Percentiles rank a stretch among this genome's conserved stretches.
Conservation (phyloP, 2,888 invertebrate genomes). For the Lepeophtheirus nordmannii region DNA sequence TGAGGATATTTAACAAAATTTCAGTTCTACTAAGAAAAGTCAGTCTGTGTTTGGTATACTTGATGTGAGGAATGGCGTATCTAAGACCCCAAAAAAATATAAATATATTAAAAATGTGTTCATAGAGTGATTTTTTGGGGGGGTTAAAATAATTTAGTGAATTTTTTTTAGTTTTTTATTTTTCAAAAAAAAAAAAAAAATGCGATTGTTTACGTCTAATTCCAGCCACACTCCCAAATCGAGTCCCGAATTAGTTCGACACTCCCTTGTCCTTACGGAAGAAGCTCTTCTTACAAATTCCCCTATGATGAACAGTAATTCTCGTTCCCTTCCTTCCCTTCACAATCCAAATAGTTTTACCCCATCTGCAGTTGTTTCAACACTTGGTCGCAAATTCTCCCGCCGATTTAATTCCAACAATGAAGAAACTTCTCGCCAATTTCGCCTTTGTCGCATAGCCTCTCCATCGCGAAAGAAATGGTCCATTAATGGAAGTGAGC, state of each 20-base stretch:
- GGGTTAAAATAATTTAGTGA: too few relatives aligned
- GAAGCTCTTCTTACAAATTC: background rate
- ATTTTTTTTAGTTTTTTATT: background rate
- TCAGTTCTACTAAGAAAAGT: too few relatives aligned
- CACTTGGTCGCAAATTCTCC: slow-evolving; percentile 17
- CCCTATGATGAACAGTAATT: slow-evolving; percentile 1
- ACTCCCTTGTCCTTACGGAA: slow-evolving; percentile 4
- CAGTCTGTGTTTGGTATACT: too few relatives aligned
- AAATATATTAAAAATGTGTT: too few relatives aligned
- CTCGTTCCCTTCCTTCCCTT: background rate
- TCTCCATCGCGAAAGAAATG: slow-evolving; percentile 16
- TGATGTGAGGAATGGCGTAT: too few relatives aligned
- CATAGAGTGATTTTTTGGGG: too few relatives aligned
- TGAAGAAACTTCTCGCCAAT: background rate
- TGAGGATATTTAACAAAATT: too few relatives aligned
- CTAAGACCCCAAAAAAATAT: too few relatives aligned
- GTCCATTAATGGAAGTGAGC: background rate
- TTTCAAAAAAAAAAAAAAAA: background rate
- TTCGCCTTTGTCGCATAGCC: slow-evolving; percentile 3
- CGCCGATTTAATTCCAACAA: slow-evolving; percentile 10
- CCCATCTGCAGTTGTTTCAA: slow-evolving; percentile 8
- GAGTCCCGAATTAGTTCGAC: slow-evolving; percentile 19
- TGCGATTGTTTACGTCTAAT: background rate
- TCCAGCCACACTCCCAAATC: background rate
- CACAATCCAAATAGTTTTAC: background rate